Percentiles rank a stretch among this genome's conserved stretches.
These are phyloP conservation scores for Acropternis orthonyx DNA, from an alignment of 2,797 vertebrate species.

Conservation along the genomic window DNA sequence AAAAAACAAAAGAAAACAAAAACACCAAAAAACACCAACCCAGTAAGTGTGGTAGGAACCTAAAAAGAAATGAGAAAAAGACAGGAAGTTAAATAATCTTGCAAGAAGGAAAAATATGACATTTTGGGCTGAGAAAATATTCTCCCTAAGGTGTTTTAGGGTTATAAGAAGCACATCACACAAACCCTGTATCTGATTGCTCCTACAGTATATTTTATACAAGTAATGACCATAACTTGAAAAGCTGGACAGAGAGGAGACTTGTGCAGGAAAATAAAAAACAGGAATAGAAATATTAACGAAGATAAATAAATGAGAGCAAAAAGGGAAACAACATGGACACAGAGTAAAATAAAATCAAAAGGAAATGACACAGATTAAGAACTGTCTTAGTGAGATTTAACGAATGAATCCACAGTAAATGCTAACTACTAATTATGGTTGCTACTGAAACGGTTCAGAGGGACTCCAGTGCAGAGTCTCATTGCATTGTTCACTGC, in stretches of 20 bases:
- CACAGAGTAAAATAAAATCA: not conserved
- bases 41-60: not conserved
- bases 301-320: not conserved
- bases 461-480: not conserved
- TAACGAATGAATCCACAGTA: not conserved
- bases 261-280: not conserved
- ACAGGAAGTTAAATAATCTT: slow-evolving; percentile 58
- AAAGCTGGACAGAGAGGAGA: slow-evolving; percentile 5
- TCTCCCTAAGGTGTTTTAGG: slow-evolving; percentile 42
- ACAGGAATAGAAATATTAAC: not conserved
- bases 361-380: rapidly evolving
- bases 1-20: too few species aligned
- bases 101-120: slow-evolving; percentile 60
- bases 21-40: not conserved
- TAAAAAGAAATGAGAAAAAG: slow-evolving; percentile 50
- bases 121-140: not conserved
- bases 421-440: not conserved
- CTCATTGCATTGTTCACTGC: rapidly evolving
- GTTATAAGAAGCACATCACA: slow-evolving; percentile 59
- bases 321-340: not conserved
- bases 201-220: slow-evolving; percentile 38
- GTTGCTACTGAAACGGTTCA: not conserved
- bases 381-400: not conserved
- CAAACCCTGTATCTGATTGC: slow-evolving; percentile 27
- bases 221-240: slow-evolving; percentile 35